Evolutionary conservation across 1,140 invertebrate species (phyloP), one percentile per base, ranked within the genome.

Genomic region (Drosophila tropicalis): DNA sequence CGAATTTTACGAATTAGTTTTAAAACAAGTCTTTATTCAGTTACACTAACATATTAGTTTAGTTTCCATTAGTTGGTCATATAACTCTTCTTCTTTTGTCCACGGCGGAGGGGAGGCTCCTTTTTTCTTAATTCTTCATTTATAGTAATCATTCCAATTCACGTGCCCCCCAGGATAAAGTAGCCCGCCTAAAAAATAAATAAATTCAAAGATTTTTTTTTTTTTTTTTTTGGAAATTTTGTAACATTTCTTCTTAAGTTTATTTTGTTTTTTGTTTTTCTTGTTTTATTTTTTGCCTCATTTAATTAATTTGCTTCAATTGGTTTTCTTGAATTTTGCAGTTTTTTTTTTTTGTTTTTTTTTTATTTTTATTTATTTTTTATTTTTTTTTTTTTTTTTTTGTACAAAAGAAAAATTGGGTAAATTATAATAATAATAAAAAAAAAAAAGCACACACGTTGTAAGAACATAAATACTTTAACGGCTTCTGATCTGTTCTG

Each of bases 401-500:
- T 56, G 55, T 19, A 9, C 44, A 51, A 51, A 51, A 47, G 15
- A 44, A 51, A 51, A 22, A 22, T 73, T 64, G 34, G 41, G 36
- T 72, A 55, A 68, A 65, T 57, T 68, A 41, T 76, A 55, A 60
- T 44, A 25, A 3, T 25, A 25, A 25, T 29, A 29, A 0, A 62
- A 75, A 65, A 68, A 68, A 36, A 15, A 76, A 75, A 75, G 67
- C 40, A 75, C 71, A 75, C 57, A 29, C 54, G 7, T 58, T 32
- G 15, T 22, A 12, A 6, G 19, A 51, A 62, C 66, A 71, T 75
- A 82, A 85, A 85, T 85, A 85, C 82, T 85, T 85, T 79, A 56
- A 67, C 82, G 82, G 82, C 75, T n/a, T 64, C 64, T 62, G 60
- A 36, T 36, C 17, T 62, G 13, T 9, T 51, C 9, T 51, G 9